phyloP scores from a whole-genome alignment of 2,888 invertebrate genomes.

The Nineta flava region DNA sequence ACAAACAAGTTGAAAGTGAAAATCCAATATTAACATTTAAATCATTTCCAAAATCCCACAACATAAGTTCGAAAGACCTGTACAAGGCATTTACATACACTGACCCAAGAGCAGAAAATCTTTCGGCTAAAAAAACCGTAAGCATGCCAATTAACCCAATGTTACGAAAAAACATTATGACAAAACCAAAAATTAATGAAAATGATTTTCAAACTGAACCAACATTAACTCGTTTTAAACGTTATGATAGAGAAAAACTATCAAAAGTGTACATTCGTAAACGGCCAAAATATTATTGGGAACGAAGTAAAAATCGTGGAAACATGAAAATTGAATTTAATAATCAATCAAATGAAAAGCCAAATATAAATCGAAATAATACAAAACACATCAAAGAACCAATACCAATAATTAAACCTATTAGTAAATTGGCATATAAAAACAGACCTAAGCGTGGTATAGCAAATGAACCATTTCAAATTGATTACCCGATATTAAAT shows the following conservation, averaged over 20 bases:
- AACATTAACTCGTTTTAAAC: slow-evolving; percentile 7
- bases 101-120: too few species aligned
- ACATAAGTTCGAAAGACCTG: too few species aligned
- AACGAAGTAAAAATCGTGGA: slow-evolving; percentile 9
- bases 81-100: too few species aligned
- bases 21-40: background rate
- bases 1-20: background rate
- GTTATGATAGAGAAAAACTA: slow-evolving; percentile 8
- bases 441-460: slow-evolving; percentile 12
- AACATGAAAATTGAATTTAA: background rate
- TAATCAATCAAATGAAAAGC: background rate
- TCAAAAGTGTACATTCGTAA: slow-evolving; percentile 11
- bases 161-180: background rate
- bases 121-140: background rate
- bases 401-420: background rate
- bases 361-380: background rate
- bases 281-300: slow-evolving; percentile 14
- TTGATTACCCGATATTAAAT: slow-evolving; percentile 17
- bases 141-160: background rate
- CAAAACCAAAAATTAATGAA: slow-evolving; percentile 4
- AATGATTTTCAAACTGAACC: background rate
- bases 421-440: background rate
- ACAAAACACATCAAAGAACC: background rate
- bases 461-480: slow-evolving; percentile 4
- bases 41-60: too few species aligned